Evolutionary conservation across 2,797 vertebrate genomes (phyloP).

Genomic region (Catamblyrhynchus diadema): DNA sequence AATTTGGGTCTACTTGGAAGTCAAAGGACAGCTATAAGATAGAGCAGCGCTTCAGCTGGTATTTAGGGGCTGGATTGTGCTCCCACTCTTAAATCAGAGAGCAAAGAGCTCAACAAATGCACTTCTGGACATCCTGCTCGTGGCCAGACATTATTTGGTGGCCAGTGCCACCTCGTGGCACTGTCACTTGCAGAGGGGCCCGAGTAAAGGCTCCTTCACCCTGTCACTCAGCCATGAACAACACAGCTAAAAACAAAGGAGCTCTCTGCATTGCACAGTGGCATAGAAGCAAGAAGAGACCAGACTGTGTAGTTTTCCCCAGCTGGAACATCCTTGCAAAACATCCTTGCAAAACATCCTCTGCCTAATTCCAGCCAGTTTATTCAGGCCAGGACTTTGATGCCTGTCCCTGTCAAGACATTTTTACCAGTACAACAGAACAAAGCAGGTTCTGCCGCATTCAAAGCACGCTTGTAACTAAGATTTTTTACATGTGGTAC

Average conservation of each 20-base stretch:
- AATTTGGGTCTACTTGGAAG: not conserved
- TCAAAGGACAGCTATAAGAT: not conserved
- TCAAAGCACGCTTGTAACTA: not conserved
- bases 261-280: not conserved
- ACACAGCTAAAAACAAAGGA: not conserved
- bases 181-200: not conserved
- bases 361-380: not conserved
- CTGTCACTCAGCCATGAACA: not conserved
- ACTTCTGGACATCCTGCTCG: not conserved
- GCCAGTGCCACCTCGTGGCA: conserved; percentile 48
- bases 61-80: not conserved
- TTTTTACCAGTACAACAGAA: not conserved
- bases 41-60: not conserved
- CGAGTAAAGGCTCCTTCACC: not conserved
- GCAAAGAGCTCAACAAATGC: not conserved
- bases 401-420: not conserved
- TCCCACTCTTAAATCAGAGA: not conserved
- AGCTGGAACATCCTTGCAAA: not conserved
- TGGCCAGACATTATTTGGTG: not conserved
- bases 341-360: not conserved
- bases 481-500: not conserved
- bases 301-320: not conserved
- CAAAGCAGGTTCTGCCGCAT: not conserved
- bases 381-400: not conserved
- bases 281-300: not conserved